A percentile compares a stretch with the other conserved stretches of the same genome.
Evolutionary conservation across 2,113 vertebrate species (phyloP).

Genomic region (Dasyornis broadbenti): DNA sequence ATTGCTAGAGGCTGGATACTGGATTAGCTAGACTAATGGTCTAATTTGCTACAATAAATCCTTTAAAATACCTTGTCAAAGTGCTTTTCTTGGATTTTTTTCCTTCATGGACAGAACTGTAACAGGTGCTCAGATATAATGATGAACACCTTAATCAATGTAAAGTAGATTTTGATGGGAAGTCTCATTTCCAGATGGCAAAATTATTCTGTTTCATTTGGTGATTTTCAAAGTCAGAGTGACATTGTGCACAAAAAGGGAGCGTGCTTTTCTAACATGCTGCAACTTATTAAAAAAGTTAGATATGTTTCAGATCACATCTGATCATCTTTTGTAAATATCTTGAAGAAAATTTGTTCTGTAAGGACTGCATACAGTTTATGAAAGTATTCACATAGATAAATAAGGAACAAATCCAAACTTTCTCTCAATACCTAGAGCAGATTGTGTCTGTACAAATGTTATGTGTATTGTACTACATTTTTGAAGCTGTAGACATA

Average conservation of each 20-base stretch:
- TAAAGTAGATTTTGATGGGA: conserved; percentile 7
- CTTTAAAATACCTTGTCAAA: not conserved
- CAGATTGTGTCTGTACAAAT: not conserved
- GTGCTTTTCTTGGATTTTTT: not conserved
- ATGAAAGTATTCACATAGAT: not conserved
- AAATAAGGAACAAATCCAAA: conserved; percentile 8
- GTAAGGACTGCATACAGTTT: not conserved
- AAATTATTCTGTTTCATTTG: not conserved
- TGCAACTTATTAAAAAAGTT: not conserved
- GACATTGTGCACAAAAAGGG: not conserved
- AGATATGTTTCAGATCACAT: not conserved
- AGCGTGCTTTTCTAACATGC: not conserved
- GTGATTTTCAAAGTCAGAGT: conserved; percentile 7
- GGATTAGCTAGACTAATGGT: not conserved
- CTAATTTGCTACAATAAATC: not conserved
- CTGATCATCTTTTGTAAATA: not conserved
- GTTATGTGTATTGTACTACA: not conserved
- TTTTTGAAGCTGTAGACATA: not conserved
- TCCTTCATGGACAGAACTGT: not conserved
- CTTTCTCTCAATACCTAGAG: not conserved
- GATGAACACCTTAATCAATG: not conserved
- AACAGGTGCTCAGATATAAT: not conserved
- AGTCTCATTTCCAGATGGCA: conserved; percentile 13
- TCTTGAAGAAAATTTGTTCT: not conserved
- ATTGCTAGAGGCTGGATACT: not conserved